Conservation (phyloP, 2,888 invertebrate genomes). For the Nezara viridula region DNA sequence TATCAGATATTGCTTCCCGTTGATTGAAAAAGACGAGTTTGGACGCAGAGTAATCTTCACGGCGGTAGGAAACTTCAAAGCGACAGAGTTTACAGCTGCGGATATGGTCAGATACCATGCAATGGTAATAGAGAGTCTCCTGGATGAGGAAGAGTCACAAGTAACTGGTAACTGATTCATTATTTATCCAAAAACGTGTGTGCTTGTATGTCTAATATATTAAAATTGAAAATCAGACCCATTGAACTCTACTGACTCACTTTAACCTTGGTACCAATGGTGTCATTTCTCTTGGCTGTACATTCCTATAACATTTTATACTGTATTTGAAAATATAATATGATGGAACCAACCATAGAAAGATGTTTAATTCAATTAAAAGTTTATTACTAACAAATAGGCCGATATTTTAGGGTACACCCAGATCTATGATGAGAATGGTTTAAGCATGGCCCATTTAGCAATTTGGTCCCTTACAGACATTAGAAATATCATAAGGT, state of each 20-base stretch:
- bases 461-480: conserved; percentile 84
- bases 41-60: conserved; percentile 80
- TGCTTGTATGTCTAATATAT: too few species aligned
- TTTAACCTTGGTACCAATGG: not conserved
- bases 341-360: not conserved
- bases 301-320: not conserved
- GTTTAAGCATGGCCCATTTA: conserved; percentile 81
- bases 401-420: conserved; percentile 65
- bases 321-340: not conserved
- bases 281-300: not conserved
- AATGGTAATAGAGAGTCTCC: conserved; percentile 81
- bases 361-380: not conserved
- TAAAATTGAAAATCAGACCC: too few species aligned
- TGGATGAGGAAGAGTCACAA: conserved; percentile 87
- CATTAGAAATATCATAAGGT: conserved; percentile 78
- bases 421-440: conserved; percentile 68
- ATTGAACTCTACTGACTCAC: too few species aligned
- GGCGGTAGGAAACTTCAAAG: conserved; percentile 80
- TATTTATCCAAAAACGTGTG: too few species aligned
- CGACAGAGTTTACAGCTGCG: conserved; percentile 81
- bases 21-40: conserved; percentile 65
- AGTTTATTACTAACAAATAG: not conserved
- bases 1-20: conserved; percentile 65
- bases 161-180: conserved; percentile 73
- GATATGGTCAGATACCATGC: conserved; percentile 85